Conservation (phyloP, 2,113 vertebrate species). For the Lichenostomus cassidix region DNA sequence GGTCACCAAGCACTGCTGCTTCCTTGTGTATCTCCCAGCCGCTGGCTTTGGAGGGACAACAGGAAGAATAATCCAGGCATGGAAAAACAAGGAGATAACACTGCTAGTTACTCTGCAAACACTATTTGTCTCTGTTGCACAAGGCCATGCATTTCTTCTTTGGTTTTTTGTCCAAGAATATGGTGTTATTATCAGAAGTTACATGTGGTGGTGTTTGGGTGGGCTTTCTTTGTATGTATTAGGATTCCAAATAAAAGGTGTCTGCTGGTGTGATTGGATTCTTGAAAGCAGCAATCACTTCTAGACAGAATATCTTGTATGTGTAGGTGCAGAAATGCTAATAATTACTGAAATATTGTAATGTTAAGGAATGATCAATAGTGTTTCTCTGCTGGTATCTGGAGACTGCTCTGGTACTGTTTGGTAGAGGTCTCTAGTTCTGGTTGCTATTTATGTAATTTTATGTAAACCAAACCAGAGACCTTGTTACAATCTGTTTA, state of each 20-base stretch:
- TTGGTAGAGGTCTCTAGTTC: neutral
- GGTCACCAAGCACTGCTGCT: constrained; percentile 61
- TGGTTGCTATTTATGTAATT: neutral
- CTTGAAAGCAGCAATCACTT: neutral
- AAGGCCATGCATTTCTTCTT: neutral
- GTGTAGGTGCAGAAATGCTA: neutral
- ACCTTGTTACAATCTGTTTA: neutral
- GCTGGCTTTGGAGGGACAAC: neutral
- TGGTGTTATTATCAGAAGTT: neutral
- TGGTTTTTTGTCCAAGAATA: neutral
- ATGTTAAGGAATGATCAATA: neutral
- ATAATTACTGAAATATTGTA: neutral
- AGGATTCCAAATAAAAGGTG: neutral
- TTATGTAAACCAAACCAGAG: neutral
- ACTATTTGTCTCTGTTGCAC: neutral
- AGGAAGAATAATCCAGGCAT: neutral
- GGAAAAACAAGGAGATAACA: neutral
- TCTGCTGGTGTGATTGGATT: neutral
- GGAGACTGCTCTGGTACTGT: neutral
- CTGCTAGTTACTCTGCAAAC: neutral
- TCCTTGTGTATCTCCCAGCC: neutral
- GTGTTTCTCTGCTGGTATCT: neutral
- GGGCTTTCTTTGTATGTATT: neutral
- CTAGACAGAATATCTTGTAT: neutral
- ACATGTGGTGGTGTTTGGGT: neutral